Conservation (phyloP, 2,113 vertebrate species). For the Xiphorhynchus elegans region DNA sequence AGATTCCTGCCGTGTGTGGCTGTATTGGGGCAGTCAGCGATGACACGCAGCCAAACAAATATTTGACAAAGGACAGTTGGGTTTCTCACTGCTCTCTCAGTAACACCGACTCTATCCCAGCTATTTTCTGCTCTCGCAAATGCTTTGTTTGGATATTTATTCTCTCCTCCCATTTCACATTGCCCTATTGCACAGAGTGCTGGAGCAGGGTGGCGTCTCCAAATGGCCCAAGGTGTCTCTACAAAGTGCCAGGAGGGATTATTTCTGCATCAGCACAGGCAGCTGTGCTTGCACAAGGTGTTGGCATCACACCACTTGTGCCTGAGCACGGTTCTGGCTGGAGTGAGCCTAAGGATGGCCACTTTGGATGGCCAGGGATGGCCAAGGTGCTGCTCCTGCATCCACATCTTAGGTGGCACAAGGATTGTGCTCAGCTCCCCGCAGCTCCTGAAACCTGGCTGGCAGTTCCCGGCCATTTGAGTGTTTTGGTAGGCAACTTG, state of each 20-base stretch:
- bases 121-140: not conserved
- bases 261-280: not conserved
- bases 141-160: not conserved
- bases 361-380: not conserved
- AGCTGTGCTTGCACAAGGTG: not conserved
- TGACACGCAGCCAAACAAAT: conserved; percentile 24
- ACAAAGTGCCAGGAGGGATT: not conserved
- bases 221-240: not conserved
- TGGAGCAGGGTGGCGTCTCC: not conserved
- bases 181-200: not conserved
- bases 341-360: not conserved
- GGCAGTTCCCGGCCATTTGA: not conserved
- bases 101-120: not conserved
- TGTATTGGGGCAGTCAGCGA: not conserved
- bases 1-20: not conserved
- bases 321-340: not conserved
- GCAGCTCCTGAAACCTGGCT: not conserved
- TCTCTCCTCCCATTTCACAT: not conserved
- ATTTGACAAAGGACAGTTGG: conserved; percentile 20
- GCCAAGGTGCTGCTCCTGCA: not conserved
- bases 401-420: not conserved
- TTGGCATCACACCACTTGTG: not conserved
- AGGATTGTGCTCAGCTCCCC: not conserved
- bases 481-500: not conserved
- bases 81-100: not conserved